These are phyloP conservation scores for Spinibarbus caldwelli DNA, from an alignment of 2,797 vertebrate species.

Conservation along the genomic window DNA sequence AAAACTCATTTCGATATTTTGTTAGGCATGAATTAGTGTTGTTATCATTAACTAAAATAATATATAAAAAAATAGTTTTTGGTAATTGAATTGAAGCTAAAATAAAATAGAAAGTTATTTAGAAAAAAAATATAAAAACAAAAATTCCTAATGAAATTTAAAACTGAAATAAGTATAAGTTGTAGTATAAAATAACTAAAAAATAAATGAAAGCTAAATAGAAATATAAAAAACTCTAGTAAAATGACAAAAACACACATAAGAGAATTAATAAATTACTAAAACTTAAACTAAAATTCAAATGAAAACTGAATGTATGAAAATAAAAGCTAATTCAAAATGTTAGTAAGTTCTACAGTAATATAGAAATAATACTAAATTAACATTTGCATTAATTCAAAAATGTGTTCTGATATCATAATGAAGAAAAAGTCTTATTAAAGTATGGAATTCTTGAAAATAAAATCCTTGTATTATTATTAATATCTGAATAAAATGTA, in stretches of 20 bases:
- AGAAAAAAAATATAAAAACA: no score
- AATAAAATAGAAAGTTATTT: no score
- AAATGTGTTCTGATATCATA: no score
- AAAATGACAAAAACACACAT: no score
- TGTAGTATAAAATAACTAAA: not conserved
- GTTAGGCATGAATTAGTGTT: not conserved
- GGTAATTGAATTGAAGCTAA: no score
- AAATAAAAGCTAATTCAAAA: not conserved
- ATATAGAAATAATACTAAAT: not conserved
- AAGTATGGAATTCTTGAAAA: no score
- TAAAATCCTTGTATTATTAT: no score
- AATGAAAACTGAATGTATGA: not conserved
- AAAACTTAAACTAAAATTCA: not conserved
- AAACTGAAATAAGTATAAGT: not conserved
- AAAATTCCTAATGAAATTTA: no score
- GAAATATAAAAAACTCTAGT: not conserved
- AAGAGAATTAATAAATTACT: no score
- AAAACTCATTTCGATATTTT: not conserved
- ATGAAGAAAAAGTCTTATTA: no score
- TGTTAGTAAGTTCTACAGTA: not conserved
- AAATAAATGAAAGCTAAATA: not conserved
- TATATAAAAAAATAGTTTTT: no score
- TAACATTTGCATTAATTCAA: not conserved
- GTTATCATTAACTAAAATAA: not conserved
- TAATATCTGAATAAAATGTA: not conserved